Evolutionary conservation across 2,797 vertebrate species (phyloP).

Genomic region (Crocidura indochinensis): DNA sequence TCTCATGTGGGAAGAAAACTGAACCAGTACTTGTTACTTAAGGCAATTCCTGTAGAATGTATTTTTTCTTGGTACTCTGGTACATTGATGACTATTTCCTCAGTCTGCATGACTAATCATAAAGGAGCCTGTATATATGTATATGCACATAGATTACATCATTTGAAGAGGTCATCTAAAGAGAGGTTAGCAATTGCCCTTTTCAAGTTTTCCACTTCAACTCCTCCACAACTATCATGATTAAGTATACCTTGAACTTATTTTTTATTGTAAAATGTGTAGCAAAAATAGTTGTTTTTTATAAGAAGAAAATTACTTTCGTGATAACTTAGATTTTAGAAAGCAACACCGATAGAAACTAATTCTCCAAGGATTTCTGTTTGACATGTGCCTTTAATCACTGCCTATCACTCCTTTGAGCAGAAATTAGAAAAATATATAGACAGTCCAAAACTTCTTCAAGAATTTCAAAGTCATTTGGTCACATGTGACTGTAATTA

Average conservation of each 20-base stretch:
- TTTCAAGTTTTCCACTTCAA: too few relatives aligned
- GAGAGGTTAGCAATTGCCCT: neutral
- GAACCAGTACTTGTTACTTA: constrained; percentile 31
- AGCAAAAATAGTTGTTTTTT: constrained; percentile 1
- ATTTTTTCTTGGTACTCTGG: constrained; percentile 52
- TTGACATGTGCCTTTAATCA: constrained; percentile 60
- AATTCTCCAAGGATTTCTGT: constrained; percentile 43
- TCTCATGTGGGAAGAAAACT: constrained; percentile 10
- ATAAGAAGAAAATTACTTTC: constrained; percentile 4
- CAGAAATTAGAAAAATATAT: constrained; percentile 13
- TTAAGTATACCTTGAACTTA: neutral
- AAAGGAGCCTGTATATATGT: neutral
- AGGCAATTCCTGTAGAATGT: constrained; percentile 28
- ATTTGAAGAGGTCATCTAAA: neutral
- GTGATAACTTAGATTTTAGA: constrained; percentile 53
- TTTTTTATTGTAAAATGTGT: neutral
- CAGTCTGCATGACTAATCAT: constrained; percentile 12
- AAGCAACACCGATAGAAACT: constrained; percentile 43
- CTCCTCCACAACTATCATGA: neutral
- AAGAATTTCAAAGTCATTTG: constrained; percentile 12
- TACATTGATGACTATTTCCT: constrained; percentile 46
- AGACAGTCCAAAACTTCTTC: constrained; percentile 3
- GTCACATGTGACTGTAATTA: neutral
- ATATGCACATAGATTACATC: neutral
- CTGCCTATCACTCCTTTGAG: constrained; percentile 45